A percentile compares a stretch with the other conserved stretches of the same genome.
These are phyloP conservation scores for Rutpela maculata DNA, from an alignment of 2,888 invertebrate genomes.

Conservation along the genomic window DNA sequence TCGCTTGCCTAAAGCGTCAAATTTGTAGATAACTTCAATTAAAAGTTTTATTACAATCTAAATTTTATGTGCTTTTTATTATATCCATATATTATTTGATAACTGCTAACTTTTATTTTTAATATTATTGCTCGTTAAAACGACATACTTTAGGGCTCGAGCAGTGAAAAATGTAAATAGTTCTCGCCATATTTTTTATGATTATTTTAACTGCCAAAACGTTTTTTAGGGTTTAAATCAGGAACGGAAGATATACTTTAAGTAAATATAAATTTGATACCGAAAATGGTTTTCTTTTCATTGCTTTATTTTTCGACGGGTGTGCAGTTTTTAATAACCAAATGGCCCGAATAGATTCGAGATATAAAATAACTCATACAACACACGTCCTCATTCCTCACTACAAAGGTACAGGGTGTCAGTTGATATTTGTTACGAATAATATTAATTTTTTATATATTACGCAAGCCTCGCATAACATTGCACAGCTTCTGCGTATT, in stretches of 20 bases:
- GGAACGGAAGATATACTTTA: not conserved
- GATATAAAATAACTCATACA: no score
- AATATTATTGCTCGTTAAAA: constrained; percentile 51
- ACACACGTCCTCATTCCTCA: no score
- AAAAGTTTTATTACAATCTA: constrained; percentile 57
- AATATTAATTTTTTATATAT: no score
- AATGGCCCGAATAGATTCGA: no score
- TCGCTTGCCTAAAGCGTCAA: constrained; percentile 56
- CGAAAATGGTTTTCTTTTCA: not conserved
- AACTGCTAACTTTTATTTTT: constrained; percentile 49
- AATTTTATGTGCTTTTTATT: constrained; percentile 56
- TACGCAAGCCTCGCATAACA: no score
- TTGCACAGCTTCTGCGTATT: no score
- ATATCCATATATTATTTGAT: constrained; percentile 55
- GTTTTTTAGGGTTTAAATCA: constrained; percentile 1
- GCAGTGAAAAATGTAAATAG: constrained; percentile 48
- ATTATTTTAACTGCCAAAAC: constrained; percentile 21
- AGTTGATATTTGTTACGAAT: no score
- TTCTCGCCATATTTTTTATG: constrained; percentile 18
- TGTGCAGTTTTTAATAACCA: no score
- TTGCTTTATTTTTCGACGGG: not conserved
- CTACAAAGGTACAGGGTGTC: no score
- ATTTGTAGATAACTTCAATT: constrained; percentile 61
- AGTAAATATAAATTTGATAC: not conserved
- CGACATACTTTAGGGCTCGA: constrained; percentile 34